These are phyloP conservation scores for Ficedula albicollis DNA, from an alignment of 2,797 vertebrate genomes.

Conservation along the genomic window DNA sequence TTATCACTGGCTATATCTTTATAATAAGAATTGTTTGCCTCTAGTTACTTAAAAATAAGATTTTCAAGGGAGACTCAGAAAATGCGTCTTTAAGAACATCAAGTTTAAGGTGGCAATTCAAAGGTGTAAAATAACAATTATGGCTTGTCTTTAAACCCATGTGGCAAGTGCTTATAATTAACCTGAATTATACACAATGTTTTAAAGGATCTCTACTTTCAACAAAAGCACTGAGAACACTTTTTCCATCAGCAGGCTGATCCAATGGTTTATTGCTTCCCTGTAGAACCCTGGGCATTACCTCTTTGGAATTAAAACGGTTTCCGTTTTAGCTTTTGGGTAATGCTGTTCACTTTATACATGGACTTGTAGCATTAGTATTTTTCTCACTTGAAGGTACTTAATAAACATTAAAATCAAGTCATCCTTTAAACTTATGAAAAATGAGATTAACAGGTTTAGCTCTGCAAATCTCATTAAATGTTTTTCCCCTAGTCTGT, in stretches of 20 bases:
- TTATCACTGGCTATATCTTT: background rate
- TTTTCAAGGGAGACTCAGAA: background rate
- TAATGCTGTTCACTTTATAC: background rate
- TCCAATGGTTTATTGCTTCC: background rate
- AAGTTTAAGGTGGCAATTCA: background rate
- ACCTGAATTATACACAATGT: background rate
- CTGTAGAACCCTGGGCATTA: background rate
- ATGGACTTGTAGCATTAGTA: background rate
- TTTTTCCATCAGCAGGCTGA: background rate
- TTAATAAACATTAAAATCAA: background rate
- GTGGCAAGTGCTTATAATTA: background rate
- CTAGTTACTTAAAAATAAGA: background rate
- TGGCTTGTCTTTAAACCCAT: background rate
- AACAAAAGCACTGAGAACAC: background rate
- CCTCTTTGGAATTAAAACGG: background rate
- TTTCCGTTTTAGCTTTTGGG: background rate
- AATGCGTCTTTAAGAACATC: background rate
- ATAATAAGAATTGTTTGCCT: background rate
- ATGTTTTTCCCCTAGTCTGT: background rate
- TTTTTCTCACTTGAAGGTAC: background rate
- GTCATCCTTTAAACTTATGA: background rate
- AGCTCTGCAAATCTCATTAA: background rate
- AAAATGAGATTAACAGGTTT: conserved; percentile 10
- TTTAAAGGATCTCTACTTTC: background rate
- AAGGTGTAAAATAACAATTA: background rate